Evolutionary conservation across 2,797 vertebrate genomes (phyloP).

Genomic region (Neomorphus geoffroyi): DNA sequence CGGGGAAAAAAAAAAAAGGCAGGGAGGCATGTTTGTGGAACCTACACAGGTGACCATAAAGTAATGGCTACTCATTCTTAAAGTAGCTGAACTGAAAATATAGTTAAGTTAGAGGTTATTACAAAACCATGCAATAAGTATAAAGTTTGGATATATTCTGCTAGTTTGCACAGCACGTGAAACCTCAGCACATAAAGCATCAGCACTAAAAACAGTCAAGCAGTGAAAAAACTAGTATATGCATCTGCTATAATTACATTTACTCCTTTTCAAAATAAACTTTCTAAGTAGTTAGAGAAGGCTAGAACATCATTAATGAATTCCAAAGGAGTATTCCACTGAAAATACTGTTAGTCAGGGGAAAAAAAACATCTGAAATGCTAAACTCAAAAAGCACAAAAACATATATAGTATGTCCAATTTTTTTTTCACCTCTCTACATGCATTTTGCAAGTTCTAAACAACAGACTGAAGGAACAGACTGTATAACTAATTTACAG

Average conservation of each 20-base stretch:
- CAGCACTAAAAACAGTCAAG: neutral
- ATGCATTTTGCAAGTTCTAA: neutral
- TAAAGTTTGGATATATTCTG: neutral
- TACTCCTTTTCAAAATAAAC: neutral
- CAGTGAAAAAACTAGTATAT: neutral
- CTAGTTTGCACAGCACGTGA: neutral
- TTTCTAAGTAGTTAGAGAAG: neutral
- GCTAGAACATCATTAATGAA: neutral
- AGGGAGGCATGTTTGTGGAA: neutral
- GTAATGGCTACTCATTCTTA: neutral
- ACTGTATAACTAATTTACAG: rapidly evolving
- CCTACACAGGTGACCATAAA: neutral
- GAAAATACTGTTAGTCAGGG: neutral
- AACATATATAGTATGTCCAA: neutral
- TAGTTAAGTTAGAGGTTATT: neutral
- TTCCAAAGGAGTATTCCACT: neutral
- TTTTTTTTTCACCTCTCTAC: neutral
- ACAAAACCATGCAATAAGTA: neutral
- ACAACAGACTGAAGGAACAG: neutral
- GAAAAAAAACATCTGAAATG: neutral
- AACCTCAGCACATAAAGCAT: neutral
- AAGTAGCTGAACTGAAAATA: neutral
- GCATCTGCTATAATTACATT: neutral
- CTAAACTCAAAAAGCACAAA: neutral
- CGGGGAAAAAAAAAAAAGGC: rapidly evolving